A percentile compares a stretch with the other conserved stretches of the same genome.
These are phyloP conservation scores for Muschampia staudingeri DNA, from an alignment of 2,888 invertebrate species.

Conservation along the genomic window DNA sequence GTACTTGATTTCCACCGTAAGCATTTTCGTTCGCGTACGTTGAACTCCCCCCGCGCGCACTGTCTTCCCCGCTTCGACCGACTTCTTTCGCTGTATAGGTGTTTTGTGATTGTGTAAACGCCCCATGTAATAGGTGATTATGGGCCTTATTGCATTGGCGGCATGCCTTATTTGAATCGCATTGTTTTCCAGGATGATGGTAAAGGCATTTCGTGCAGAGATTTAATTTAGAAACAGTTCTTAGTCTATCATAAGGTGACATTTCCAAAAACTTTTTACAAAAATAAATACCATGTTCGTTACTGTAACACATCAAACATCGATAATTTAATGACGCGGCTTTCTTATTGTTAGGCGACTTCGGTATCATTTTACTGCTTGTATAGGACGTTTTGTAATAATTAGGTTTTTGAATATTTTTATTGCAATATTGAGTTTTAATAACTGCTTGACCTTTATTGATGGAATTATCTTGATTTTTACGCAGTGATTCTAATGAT, in stretches of 20 bases:
- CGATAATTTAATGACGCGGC: not conserved
- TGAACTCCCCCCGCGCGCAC: not conserved
- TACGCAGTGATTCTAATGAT: conserved; percentile 27
- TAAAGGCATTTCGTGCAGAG: not conserved
- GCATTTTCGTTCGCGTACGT: not conserved
- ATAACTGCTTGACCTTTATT: not conserved
- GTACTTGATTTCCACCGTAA: not conserved
- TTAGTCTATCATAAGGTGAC: not conserved
- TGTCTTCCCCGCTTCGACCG: not conserved
- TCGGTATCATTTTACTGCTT: conserved; percentile 8
- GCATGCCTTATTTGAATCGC: not conserved
- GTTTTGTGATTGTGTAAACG: too few species aligned
- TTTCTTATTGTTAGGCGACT: not conserved
- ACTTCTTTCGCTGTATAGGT: not conserved
- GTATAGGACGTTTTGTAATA: conserved; percentile 12
- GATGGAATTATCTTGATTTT: conserved; percentile 14
- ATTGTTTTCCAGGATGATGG: not conserved
- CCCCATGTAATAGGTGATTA: not conserved
- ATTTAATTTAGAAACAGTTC: not conserved
- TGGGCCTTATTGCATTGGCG: not conserved
- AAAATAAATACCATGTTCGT: conserved; percentile 27
- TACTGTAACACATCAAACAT: conserved; percentile 7
- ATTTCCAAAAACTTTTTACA: conserved; percentile 13
- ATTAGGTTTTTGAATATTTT: conserved; percentile 5
- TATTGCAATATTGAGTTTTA: not conserved